phyloP scores from a whole-genome alignment of 2,888 invertebrate species.

The Xanthorhoe spadicearia region DNA sequence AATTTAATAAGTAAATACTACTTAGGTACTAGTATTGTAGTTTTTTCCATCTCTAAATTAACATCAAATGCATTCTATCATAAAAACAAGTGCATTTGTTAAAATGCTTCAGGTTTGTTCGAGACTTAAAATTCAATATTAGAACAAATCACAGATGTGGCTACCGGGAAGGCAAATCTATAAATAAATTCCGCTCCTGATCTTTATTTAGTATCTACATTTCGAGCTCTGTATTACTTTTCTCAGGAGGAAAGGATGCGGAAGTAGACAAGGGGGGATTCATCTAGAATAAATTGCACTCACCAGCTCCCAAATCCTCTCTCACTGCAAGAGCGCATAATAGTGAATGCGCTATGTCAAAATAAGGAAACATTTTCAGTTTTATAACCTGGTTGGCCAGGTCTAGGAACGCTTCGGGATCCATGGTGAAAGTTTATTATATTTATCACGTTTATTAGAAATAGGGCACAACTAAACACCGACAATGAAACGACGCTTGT shows the following conservation, averaged over 20 bases:
- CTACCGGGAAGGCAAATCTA: slow-evolving; percentile 66
- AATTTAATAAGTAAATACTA: too few species aligned
- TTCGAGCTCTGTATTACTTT: slow-evolving; percentile 52
- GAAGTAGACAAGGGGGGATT: slow-evolving; percentile 59
- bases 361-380: slow-evolving; percentile 99
- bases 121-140: slow-evolving; percentile 35
- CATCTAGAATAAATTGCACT: slow-evolving; percentile 70
- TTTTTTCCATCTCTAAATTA: too few species aligned
- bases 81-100: background rate
- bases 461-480: slow-evolving; percentile 78
- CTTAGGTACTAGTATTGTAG: too few species aligned
- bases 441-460: slow-evolving; percentile 54
- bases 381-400: slow-evolving; percentile 99
- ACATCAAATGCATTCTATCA: too few species aligned
- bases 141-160: slow-evolving; percentile 40
- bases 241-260: slow-evolving; percentile 53
- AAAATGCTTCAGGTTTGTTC: slow-evolving; percentile 10
- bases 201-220: slow-evolving; percentile 69
- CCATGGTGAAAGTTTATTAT: slow-evolving; percentile 86
- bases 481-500: slow-evolving; percentile 73
- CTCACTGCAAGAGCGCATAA: slow-evolving; percentile 97
- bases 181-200: slow-evolving; percentile 72
- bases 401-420: slow-evolving; percentile 98
- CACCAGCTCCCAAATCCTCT: slow-evolving; percentile 97
- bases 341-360: slow-evolving; percentile 98